phyloP scores from a whole-genome alignment of 1,140 invertebrate species.

The Rhagoletis zephyria region DNA sequence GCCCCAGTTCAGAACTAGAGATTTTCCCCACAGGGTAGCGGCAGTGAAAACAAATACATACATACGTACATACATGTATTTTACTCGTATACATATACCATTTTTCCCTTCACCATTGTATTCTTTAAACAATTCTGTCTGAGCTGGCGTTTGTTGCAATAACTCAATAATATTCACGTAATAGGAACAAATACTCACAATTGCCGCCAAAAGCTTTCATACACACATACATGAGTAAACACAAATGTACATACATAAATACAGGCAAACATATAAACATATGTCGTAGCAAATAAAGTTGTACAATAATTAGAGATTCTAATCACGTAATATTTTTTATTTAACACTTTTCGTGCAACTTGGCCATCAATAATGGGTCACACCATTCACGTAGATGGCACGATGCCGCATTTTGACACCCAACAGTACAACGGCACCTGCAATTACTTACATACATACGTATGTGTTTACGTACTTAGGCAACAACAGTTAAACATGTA shows the following conservation, averaged over 20 bases:
- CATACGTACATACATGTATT: neutral
- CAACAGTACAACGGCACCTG: constrained; percentile 20
- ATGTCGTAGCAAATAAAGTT: constrained; percentile 66
- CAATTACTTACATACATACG: neutral
- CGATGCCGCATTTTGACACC: constrained; percentile 42
- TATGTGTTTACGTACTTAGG: neutral
- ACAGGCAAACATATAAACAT: constrained; percentile 21
- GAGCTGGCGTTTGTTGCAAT: constrained; percentile 27
- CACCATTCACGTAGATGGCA: constrained; percentile 27
- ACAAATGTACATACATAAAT: constrained; percentile 25
- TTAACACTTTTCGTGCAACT: constrained; percentile 64
- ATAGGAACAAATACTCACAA: neutral
- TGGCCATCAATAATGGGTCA: constrained; percentile 68
- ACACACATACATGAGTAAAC: neutral
- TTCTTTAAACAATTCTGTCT: constrained; percentile 64
- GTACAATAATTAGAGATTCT: constrained; percentile 72
- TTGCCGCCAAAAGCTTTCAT: neutral
- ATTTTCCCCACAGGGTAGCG: no score
- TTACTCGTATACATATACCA: neutral
- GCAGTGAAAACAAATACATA: neutral
- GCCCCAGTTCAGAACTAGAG: no score
- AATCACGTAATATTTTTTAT: constrained; percentile 68
- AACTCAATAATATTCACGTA: constrained; percentile 1
- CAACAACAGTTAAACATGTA: neutral
- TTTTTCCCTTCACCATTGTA: neutral